Evolutionary conservation across 2,888 invertebrate genomes (phyloP).

Genomic region (Epinotia brunnichana): DNA sequence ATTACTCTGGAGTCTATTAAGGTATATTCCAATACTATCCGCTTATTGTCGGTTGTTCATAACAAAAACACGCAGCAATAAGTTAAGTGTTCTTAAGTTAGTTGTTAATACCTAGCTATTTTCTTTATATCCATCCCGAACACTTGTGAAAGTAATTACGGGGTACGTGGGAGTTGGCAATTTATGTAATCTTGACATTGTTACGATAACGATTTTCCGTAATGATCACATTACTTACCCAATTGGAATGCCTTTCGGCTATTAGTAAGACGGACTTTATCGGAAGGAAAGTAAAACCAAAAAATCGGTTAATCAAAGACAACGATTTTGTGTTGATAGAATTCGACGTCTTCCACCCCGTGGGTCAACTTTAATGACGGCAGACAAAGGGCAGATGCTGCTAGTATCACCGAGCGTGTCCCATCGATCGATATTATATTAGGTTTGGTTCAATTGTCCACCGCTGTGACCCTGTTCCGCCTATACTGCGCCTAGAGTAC

Average conservation of each 20-base stretch:
- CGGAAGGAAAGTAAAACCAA: constrained; percentile 18
- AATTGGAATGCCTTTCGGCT: constrained; percentile 18
- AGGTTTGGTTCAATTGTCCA: constrained; percentile 54
- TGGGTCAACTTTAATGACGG: constrained; percentile 47
- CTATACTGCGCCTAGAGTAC: constrained; percentile 44
- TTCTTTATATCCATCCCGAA: not conserved
- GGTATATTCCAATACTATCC: no score
- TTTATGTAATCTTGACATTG: constrained; percentile 26
- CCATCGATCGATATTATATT: constrained; percentile 55
- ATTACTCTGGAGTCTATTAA: no score
- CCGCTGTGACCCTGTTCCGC: constrained; percentile 46
- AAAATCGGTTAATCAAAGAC: constrained; percentile 28
- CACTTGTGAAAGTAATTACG: constrained; percentile 15
- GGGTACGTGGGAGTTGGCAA: constrained; percentile 31
- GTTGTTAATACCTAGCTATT: no score
- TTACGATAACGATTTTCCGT: constrained; percentile 16
- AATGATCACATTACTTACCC: constrained; percentile 22
- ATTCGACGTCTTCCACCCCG: constrained; percentile 38
- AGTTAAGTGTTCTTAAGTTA: no score
- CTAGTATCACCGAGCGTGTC: constrained; percentile 45
- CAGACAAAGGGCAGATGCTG: constrained; percentile 54
- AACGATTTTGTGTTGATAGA: constrained; percentile 41
- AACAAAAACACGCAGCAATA: no score
- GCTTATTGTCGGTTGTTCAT: no score
- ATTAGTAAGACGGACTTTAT: constrained; percentile 9